phyloP scores from a whole-genome alignment of 2,797 vertebrate genomes.

The Sus cebifrons region DNA sequence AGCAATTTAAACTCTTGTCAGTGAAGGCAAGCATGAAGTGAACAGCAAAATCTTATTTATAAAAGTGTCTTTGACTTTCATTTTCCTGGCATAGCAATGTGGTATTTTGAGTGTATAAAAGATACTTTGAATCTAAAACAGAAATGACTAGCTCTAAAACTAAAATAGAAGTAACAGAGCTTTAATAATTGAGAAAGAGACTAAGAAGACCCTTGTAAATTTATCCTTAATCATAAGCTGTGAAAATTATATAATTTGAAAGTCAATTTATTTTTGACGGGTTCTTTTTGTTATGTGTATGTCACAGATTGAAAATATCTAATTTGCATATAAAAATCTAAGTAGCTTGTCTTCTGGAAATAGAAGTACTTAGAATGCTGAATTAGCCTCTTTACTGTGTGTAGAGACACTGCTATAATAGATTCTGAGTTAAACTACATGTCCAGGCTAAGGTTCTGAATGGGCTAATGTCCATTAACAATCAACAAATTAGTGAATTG shows the following conservation, averaged over 20 bases:
- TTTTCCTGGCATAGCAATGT: slow-evolving; percentile 45
- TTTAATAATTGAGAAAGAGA: slow-evolving; percentile 66
- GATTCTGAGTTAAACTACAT: slow-evolving; percentile 83
- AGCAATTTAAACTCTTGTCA: slow-evolving; percentile 12
- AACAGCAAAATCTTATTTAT: slow-evolving; percentile 49
- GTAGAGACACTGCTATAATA: slow-evolving; percentile 78
- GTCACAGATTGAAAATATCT: slow-evolving; percentile 62
- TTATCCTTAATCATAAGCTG: slow-evolving; percentile 63
- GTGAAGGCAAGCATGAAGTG: slow-evolving; percentile 33
- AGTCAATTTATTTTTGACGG: slow-evolving; percentile 70
- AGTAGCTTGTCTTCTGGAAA: slow-evolving; percentile 70
- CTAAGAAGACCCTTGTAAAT: slow-evolving; percentile 64
- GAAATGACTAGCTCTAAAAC: slow-evolving; percentile 64
- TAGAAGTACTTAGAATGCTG: slow-evolving; percentile 75
- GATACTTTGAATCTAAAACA: slow-evolving; percentile 43
- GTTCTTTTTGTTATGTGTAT: slow-evolving; percentile 63
- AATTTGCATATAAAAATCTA: slow-evolving; percentile 78
- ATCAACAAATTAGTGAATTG: slow-evolving; percentile 87
- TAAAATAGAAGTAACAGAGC: slow-evolving; percentile 32
- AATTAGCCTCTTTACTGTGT: slow-evolving; percentile 80
- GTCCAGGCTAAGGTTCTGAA: slow-evolving; percentile 78
- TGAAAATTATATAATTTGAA: slow-evolving; percentile 71
- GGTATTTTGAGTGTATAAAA: slow-evolving; percentile 65
- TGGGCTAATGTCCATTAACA: slow-evolving; percentile 85
- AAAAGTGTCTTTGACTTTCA: slow-evolving; percentile 57